Percentiles rank a stretch among this genome's conserved stretches.
phyloP scores from a whole-genome alignment of 2,888 invertebrate species.

The Cyclophora albipunctata region DNA sequence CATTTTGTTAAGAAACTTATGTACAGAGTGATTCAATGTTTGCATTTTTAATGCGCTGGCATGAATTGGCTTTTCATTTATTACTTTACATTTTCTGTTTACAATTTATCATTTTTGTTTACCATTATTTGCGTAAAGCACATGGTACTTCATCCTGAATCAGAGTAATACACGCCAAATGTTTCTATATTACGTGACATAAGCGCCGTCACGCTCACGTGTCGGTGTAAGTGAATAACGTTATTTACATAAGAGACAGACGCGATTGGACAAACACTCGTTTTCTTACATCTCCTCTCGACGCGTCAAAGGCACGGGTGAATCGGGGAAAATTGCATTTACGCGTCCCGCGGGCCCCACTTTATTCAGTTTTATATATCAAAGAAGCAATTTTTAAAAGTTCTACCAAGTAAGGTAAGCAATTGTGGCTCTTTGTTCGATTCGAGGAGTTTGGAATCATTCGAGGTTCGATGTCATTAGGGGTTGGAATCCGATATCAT shows the following conservation, averaged over 20 bases:
- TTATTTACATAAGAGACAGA: conserved; percentile 14
- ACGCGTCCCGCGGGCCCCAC: conserved; percentile 67
- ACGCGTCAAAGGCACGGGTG: conserved; percentile 67
- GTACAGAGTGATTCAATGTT: no score
- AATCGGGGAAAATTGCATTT: conserved; percentile 69
- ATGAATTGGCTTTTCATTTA: no score
- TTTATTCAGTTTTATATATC: conserved; percentile 69
- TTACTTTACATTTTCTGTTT: no score
- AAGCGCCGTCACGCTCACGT: not conserved
- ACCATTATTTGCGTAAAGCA: no score
- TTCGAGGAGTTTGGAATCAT: conserved; percentile 71
- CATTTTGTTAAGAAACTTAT: conserved; percentile 23
- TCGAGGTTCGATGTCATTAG: conserved; percentile 68
- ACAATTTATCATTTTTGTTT: no score
- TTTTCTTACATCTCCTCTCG: conserved; percentile 37
- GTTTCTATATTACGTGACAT: not conserved
- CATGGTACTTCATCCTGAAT: no score
- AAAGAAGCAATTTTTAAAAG: conserved; percentile 72
- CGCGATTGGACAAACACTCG: conserved; percentile 38
- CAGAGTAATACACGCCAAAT: not conserved
- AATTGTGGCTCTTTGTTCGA: conserved; percentile 74
- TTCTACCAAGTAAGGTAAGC: conserved; percentile 44
- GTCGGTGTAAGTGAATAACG: not conserved
- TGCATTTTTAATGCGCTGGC: no score
- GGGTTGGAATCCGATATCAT: conserved; percentile 55